Evolutionary conservation across 2,797 vertebrate species (phyloP).

Genomic region (Enteromius argenteus): DNA sequence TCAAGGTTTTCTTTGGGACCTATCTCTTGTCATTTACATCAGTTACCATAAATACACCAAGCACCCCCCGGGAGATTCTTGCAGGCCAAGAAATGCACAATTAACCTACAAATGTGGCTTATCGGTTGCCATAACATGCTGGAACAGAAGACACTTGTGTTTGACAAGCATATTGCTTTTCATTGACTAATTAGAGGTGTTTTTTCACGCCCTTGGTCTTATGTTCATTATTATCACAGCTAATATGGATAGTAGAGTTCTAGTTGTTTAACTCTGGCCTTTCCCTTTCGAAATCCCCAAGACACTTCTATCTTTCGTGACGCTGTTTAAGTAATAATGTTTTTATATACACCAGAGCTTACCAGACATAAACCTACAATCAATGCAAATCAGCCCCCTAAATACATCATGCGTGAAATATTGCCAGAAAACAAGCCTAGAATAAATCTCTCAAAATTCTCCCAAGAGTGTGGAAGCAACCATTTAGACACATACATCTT

Average conservation of each 20-base stretch:
- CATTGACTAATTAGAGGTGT: constrained; percentile 25
- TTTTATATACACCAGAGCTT: constrained; percentile 15
- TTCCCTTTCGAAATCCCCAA: constrained; percentile 15
- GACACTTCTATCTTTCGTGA: not conserved
- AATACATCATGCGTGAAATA: constrained; percentile 60
- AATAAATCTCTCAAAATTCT: constrained; percentile 66
- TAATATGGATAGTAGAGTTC: not conserved
- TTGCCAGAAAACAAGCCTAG: constrained; percentile 61
- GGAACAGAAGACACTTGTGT: constrained; percentile 8
- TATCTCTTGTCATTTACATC: constrained; percentile 61
- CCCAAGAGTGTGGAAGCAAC: constrained; percentile 69
- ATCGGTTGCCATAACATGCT: constrained; percentile 13
- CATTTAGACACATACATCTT: constrained; percentile 69
- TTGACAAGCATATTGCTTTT: constrained; percentile 28
- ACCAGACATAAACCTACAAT: constrained; percentile 56
- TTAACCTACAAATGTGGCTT: constrained; percentile 43
- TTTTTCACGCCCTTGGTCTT: not conserved
- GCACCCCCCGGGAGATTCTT: constrained; percentile 54
- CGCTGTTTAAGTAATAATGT: constrained; percentile 27
- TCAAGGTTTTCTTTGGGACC: constrained; percentile 59
- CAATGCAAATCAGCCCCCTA: constrained; percentile 35
- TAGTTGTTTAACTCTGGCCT: not conserved
- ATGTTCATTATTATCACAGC: not conserved
- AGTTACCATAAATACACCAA: constrained; percentile 61
- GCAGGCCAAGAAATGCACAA: constrained; percentile 15